A percentile compares a stretch with the other conserved stretches of the same genome.
Conservation (phyloP, 1,140 invertebrate genomes). For the Caenorhabditis remanei region DNA sequence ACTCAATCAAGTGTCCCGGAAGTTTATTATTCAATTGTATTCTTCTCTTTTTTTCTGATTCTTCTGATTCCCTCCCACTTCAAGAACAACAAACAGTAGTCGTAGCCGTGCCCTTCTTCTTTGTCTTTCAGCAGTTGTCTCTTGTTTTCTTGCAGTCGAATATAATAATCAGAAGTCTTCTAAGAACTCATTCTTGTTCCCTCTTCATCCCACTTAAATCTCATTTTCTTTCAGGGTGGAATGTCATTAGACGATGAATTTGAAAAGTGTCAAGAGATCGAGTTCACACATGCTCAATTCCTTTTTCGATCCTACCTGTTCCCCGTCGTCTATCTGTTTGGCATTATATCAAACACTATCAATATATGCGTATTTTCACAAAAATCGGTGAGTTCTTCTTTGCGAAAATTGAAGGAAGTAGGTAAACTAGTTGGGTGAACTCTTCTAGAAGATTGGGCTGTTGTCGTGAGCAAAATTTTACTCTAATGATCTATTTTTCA, state of each 20-base stretch:
- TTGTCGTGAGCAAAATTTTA: too few species aligned
- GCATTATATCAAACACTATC: constrained; percentile 60
- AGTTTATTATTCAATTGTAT: neutral
- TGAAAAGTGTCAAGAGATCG: constrained; percentile 23
- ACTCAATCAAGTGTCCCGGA: neutral
- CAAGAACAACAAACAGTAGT: constrained; percentile 2
- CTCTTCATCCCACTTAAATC: neutral
- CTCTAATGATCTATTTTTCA: too few species aligned
- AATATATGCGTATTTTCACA: constrained; percentile 65
- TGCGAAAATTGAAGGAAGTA: too few species aligned
- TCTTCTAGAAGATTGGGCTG: too few species aligned
- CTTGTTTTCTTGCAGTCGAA: too few species aligned
- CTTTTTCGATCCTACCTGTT: constrained; percentile 62
- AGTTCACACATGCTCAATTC: constrained; percentile 59
- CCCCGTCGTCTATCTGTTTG: constrained; percentile 61
- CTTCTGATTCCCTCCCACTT: neutral
- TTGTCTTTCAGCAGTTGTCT: too few species aligned
- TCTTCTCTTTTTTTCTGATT: neutral
- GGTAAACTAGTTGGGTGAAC: too few species aligned
- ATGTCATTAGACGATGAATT: constrained; percentile 43
- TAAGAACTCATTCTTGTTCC: neutral
- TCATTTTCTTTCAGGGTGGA: constrained; percentile 8
- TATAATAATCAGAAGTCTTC: neutral
- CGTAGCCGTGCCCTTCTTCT: neutral
- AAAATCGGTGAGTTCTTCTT: constrained; percentile 30